Base-by-base conservation (phyloP, 2,888 invertebrate genomes). In the Escarpia spicata region DNA sequence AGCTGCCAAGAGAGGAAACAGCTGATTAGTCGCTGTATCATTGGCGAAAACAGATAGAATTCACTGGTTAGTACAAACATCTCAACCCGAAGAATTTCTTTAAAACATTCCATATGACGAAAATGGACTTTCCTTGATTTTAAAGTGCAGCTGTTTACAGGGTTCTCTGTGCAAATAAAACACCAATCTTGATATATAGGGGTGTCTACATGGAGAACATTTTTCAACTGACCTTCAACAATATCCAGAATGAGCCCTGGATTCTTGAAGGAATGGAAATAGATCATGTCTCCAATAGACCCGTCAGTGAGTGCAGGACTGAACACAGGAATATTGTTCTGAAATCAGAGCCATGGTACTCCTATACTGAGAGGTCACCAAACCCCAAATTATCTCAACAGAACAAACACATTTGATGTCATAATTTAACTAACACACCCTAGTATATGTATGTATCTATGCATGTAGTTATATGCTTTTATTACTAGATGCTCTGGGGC, bases 291-390 rank as follows among this genome's bases (percentile, higher is more conserved):
- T 0, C 99, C 93, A 98, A 96, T 97, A 94, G 99, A 99, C 0
- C 99, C 99, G 97, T 99, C 99, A 0, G 99, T 99, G 93, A 99
- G 97, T 0, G 99, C 99, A 0, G 99, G 99, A 97, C 99, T 98
- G 96, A 98, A 99, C 0, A 99, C 98, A 0, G 99, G 99, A 96
- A 99, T 99, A 95, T 98, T 98, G 96, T 99, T 99, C 96, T 97
- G 44, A 26, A 91, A 31, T 26, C n/a, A 91, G 44, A 43, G n/a
- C 0, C 91, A 31, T 31, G 19, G 91, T 19, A 43, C 45, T 15
- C 9, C 43, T 37, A 90, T 31, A 19, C 90, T 52, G 12, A 52
- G 12, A 52, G 52, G 9, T 52, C 9, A 52, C 52, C 52, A 52
- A 52, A 52, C 52, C 37, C 37, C 37, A 52, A 52, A 52, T 52